Evolutionary conservation across 2,888 invertebrate species (phyloP), one percentile per base, ranked within the genome.

Genomic region (Ypsolopha sequella): DNA sequence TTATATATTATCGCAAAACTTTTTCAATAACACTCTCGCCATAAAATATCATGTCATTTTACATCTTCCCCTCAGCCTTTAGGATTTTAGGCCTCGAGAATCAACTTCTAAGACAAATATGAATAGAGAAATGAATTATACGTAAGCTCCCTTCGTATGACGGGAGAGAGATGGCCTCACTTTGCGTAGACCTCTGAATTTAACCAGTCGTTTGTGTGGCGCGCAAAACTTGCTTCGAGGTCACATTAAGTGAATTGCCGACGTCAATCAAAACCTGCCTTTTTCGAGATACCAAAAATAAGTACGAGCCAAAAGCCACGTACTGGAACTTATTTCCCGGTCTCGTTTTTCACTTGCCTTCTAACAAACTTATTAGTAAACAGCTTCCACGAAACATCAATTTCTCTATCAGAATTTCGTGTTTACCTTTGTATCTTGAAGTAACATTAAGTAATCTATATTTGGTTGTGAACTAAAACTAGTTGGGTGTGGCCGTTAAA

Each of bases 191-290:
- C 82, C 82, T 81, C 78, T 68, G 73, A 84, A 81, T 85, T 82
- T 81, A 82, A 82, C 81, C 81, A 80, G 76, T 74, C 80, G 78
- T 79, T 80, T 80, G 78, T 80, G 78, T 58, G 71, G 67, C 71
- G 72, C 73, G 73, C 73, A 77, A 76, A 85, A 85, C 80, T 84
- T 84, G 78, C 80, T 76, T 75, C 71, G 76, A 80, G 81, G 82
- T 80, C 80, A 82, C 85, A 86, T 85, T 84, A 85, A 80, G 84
- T 75, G 80, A 80, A 86, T 85, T 85, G 84, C 82, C 64, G 60
- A 77, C 82, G 80, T 85, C 85, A 84, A 84, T 85, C 85, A 85
- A 81, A 84, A 74, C 75, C 70, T 68, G 74, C 76, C 76, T 80
- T 82, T 13, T 13, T 65, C 61, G 64, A 73, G 68, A 78, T 73